These are phyloP conservation scores for Mustelus asterias DNA, from an alignment of 2,113 vertebrate species.

Conservation along the genomic window DNA sequence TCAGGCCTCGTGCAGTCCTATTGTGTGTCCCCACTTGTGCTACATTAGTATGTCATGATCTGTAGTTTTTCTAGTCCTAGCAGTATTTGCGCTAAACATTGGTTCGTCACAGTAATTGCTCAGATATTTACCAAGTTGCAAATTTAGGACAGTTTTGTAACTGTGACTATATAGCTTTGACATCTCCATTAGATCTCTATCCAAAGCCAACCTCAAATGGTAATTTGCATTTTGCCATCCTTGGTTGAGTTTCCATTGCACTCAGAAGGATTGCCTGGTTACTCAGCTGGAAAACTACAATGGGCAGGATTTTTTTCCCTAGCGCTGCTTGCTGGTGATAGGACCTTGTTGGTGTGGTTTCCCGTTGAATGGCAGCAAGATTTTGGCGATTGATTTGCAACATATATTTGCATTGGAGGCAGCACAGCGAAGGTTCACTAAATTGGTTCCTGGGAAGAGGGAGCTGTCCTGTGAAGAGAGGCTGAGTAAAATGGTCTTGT, in stretches of 20 bases:
- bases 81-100: not conserved
- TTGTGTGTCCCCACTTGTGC: no score
- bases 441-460: no score
- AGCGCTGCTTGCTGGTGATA: no score
- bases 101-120: not conserved
- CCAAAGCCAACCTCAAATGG: not conserved
- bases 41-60: not conserved
- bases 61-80: not conserved
- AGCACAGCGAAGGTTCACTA: no score
- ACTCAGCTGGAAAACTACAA: not conserved
- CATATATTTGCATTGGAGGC: no score
- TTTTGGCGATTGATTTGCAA: no score
- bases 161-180: not conserved
- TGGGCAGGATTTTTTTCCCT: no score
- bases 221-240: not conserved
- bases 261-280: not conserved
- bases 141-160: not conserved
- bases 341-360: no score
- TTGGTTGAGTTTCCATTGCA: not conserved
- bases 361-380: no score
- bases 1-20: no score
- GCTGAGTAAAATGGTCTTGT: no score
- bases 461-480: no score
- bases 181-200: not conserved
- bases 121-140: not conserved